A percentile compares a stretch with the other conserved stretches of the same genome.
Evolutionary conservation across 2,888 invertebrate genomes (phyloP).

Genomic region (Zelleria hepariella): DNA sequence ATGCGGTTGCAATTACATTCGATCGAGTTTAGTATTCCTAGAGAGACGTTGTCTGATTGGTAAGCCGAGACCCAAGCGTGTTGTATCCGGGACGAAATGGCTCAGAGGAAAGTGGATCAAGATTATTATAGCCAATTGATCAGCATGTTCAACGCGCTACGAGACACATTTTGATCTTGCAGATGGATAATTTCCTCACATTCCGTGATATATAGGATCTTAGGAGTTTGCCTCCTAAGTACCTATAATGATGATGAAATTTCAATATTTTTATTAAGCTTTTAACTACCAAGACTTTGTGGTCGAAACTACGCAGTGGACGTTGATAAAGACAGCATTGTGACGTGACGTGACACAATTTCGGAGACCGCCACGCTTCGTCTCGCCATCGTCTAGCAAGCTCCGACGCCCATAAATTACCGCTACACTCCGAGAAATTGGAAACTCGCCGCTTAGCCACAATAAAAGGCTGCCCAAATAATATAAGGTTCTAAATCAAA

Average conservation of each 20-base stretch:
- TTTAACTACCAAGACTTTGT: not conserved
- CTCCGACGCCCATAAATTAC: constrained; percentile 53
- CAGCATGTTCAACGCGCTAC: not conserved
- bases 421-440: constrained; percentile 44
- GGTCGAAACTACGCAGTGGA: not conserved
- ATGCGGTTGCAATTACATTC: constrained; percentile 52
- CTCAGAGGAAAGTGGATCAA: not conserved
- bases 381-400: constrained; percentile 54
- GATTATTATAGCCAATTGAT: not conserved
- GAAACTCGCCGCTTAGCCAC: constrained; percentile 50
- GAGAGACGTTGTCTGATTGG: constrained; percentile 31
- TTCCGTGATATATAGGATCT: too few relatives aligned
- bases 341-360: not conserved
- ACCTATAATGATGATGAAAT: too few relatives aligned
- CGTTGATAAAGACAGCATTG: not conserved
- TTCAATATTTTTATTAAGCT: not conserved
- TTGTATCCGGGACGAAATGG: constrained; percentile 1
- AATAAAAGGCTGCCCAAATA: constrained; percentile 54
- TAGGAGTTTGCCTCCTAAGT: too few relatives aligned
- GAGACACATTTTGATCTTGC: too few relatives aligned
- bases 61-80: constrained; percentile 31
- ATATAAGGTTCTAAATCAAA: constrained; percentile 60
- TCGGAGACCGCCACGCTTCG: constrained; percentile 13
- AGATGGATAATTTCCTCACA: too few relatives aligned
- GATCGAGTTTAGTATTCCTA: constrained; percentile 40